phyloP scores from a whole-genome alignment of 2,797 vertebrate species.

The Orestias chungarensis region DNA sequence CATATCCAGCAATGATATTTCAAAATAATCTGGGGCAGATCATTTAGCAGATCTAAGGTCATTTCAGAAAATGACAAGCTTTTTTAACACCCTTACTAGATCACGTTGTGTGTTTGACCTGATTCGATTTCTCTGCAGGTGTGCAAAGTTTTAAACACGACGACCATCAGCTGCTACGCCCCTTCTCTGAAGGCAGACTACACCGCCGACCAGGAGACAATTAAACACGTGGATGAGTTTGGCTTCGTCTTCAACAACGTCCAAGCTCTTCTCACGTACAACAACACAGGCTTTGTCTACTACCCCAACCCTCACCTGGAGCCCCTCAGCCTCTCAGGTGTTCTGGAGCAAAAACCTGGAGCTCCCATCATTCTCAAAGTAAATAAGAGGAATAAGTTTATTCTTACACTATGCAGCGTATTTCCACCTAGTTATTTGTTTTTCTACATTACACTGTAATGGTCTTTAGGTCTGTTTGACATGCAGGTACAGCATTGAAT shows the following conservation, averaged over 20 bases:
- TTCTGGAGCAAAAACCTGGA: conserved; percentile 95
- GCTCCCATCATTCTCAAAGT: conserved; percentile 97
- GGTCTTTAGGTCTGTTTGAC: conserved; percentile 14
- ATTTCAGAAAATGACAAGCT: neutral
- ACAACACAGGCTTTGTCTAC: conserved; percentile 92
- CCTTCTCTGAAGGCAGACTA: conserved; percentile 86
- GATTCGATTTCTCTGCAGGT: conserved; percentile 78
- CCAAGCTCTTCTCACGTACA: conserved; percentile 90
- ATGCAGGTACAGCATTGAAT: conserved; percentile 13
- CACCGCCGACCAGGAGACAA: conserved; percentile 80
- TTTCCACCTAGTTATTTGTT: no score
- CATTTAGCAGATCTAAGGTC: neutral
- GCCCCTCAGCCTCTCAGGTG: conserved; percentile 86
- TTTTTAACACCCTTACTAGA: neutral
- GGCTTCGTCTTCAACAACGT: conserved; percentile 98
- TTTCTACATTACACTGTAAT: no score
- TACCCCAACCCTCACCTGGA: conserved; percentile 95
- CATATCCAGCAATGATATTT: neutral
- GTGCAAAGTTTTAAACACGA: conserved; percentile 89
- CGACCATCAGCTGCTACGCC: conserved; percentile 88
- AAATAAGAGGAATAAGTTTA: conserved; percentile 20
- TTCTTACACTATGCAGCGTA: no score
- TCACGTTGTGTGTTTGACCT: neutral
- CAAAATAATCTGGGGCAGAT: neutral
- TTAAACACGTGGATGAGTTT: conserved; percentile 92